Evolutionary conservation across 92 coral and sea anemone genomes (phyloP), one percentile per base, ranked within the genome.

Genomic region (Siderastrea radians): DNA sequence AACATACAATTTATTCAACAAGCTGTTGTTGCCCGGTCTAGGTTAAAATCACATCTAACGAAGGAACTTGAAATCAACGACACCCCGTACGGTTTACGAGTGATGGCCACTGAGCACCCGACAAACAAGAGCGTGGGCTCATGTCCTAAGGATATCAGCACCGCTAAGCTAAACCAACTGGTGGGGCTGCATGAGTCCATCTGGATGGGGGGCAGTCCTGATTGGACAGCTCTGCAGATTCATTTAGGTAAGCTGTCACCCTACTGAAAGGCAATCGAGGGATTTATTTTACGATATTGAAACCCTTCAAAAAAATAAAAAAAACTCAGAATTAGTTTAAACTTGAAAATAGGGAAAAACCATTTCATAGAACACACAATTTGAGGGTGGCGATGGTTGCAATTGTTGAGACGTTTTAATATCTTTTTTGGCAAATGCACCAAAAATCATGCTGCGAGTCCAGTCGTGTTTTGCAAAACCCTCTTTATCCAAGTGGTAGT

Each of bases 61-160:
- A 84, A 84, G 62, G 81, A 84, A 50, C 72, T 84, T 57, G 88
- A 84, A 73, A 74, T 72, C 2, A 84, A 84, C 73, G 81, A 84
- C 68, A 84, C 88, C 1, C 88, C 88, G 75, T 84, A 72, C 74
- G 88, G 88, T 44, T 81, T 84, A 3, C 75, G 76, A 84, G 88
- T 73, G 61, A 72, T 84, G 81, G 66, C 80, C 19, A 84, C 88
- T 84, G 88, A 61, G 81, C 88, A 49, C 58, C 80, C 88, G 2
- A 74, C 60, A 58, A 84, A 84, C 88, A 69, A 67, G 70, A 72
- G 72, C 63, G 88, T 84, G 60, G 88, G 88, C 51, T 72, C 80
- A 9, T 84, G 88, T 84, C 88, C 88, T 17, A 48, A 84, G 61
- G 81, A 84, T 49, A 49, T 84, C 49, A 45, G 26, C 2, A 13